Conservation (phyloP, 2,888 invertebrate genomes). For the Sesamia inferens region DNA sequence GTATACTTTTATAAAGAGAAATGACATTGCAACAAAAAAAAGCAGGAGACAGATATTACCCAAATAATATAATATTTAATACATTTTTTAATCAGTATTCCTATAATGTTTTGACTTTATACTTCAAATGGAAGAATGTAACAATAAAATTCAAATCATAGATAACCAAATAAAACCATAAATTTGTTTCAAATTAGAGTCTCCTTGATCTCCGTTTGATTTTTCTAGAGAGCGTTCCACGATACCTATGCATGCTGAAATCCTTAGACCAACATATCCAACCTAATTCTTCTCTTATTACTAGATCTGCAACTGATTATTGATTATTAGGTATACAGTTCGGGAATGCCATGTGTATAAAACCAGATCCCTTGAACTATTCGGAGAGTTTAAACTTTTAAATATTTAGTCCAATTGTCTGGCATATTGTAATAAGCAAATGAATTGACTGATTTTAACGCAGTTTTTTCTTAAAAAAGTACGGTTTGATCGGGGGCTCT, state of each 20-base stretch:
- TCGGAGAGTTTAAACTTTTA: too few relatives aligned
- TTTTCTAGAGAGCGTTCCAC: background rate
- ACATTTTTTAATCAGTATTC: background rate
- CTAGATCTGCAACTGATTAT: background rate
- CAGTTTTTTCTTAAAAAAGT: too few relatives aligned
- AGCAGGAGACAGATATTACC: too few relatives aligned
- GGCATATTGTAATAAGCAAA: too few relatives aligned
- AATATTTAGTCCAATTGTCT: too few relatives aligned
- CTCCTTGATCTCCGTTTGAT: background rate
- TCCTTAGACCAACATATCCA: background rate
- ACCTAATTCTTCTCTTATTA: background rate
- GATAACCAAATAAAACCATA: background rate
- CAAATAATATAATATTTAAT: background rate
- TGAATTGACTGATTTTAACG: too few relatives aligned
- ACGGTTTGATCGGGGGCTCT: background rate
- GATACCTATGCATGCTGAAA: background rate
- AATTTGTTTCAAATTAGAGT: background rate
- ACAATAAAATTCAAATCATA: constrained; percentile 1
- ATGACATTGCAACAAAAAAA: constrained; percentile 30
- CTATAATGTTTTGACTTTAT: constrained; percentile 14
- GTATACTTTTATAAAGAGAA: constrained; percentile 33
- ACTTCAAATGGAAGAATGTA: background rate
- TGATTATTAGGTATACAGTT: background rate
- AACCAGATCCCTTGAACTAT: too few relatives aligned
- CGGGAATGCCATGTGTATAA: background rate